Evolutionary conservation across 1,140 invertebrate genomes (phyloP).

Genomic region (Drosophila aff.): DNA sequence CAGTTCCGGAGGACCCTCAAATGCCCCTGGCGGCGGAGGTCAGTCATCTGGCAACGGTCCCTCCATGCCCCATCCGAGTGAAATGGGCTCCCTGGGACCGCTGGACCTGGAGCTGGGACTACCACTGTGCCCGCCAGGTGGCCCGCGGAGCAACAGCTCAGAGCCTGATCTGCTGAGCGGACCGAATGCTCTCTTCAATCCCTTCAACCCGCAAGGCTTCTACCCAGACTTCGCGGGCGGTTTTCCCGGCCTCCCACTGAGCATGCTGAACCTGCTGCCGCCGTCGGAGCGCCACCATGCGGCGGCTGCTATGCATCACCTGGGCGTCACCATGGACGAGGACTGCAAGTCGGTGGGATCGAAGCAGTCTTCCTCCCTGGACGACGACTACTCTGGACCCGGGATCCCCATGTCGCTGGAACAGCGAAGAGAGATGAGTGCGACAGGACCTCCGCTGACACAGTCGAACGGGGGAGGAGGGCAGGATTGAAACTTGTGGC

Average conservation of each 20-base stretch:
- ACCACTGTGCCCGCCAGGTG: conserved; percentile 67
- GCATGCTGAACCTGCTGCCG: conserved; percentile 92
- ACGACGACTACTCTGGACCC: conserved; percentile 86
- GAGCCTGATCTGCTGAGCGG: conserved; percentile 87
- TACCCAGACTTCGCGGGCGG: conserved; percentile 92
- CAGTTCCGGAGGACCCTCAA: conserved; percentile 15
- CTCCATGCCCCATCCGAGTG: conserved; percentile 56
- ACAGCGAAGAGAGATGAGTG: conserved; percentile 66
- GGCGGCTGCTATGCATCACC: conserved; percentile 85
- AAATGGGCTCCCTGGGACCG: conserved; percentile 57
- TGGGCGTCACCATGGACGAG: conserved; percentile 86
- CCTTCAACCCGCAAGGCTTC: conserved; percentile 89
- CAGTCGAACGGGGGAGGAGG: conserved; percentile 88
- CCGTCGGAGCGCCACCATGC: conserved; percentile 89
- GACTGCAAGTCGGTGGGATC: conserved; percentile 88
- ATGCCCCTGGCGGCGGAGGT: conserved; percentile 19
- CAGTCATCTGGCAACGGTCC: conserved; percentile 34
- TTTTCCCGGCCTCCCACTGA: conserved; percentile 91
- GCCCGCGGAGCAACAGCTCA: conserved; percentile 87
- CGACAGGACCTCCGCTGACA: conserved; percentile 70
- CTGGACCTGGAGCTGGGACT: conserved; percentile 73
- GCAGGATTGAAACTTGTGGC: conserved; percentile 87
- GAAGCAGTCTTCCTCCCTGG: conserved; percentile 88
- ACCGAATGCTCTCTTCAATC: conserved; percentile 89
- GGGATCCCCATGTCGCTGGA: conserved; percentile 86